These are phyloP conservation scores for Chloroclystis v-ata DNA, from an alignment of 2,888 invertebrate species.

Conservation along the genomic window DNA sequence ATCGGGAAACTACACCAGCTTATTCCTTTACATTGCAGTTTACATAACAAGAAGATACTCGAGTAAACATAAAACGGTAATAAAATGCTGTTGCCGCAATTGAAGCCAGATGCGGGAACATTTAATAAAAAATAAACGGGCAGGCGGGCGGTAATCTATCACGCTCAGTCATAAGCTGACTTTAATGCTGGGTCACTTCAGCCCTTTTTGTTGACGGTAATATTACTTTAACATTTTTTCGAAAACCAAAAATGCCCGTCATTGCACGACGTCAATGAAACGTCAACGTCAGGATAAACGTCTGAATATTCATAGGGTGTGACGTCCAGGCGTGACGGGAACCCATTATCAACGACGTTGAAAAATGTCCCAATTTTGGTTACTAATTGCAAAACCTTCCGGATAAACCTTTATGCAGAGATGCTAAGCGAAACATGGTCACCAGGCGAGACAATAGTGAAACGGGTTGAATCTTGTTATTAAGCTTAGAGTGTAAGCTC, in stretches of 20 bases:
- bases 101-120: constrained; percentile 63
- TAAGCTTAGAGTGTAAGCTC: constrained; percentile 1
- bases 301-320: constrained; percentile 46
- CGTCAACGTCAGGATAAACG: constrained; percentile 57
- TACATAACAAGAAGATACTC: constrained; percentile 35
- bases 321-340: constrained; percentile 34
- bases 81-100: constrained; percentile 66
- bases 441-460: constrained; percentile 3
- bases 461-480: not conserved
- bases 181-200: constrained; percentile 76
- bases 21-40: constrained; percentile 33
- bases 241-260: constrained; percentile 58
- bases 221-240: constrained; percentile 61
- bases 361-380: constrained; percentile 35
- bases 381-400: constrained; percentile 26
- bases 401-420: not conserved
- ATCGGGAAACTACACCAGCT: constrained; percentile 26
- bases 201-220: constrained; percentile 73
- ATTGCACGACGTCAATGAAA: constrained; percentile 59
- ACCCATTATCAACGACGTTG: constrained; percentile 35
- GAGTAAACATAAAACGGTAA: constrained; percentile 44
- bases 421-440: constrained; percentile 5
- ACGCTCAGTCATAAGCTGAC: constrained; percentile 74
- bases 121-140: constrained; percentile 72
- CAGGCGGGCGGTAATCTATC: constrained; percentile 67